Evolutionary conservation across 92 coral and sea anemone genomes (phyloP).

Genomic region (Desmophyllum pertusum): DNA sequence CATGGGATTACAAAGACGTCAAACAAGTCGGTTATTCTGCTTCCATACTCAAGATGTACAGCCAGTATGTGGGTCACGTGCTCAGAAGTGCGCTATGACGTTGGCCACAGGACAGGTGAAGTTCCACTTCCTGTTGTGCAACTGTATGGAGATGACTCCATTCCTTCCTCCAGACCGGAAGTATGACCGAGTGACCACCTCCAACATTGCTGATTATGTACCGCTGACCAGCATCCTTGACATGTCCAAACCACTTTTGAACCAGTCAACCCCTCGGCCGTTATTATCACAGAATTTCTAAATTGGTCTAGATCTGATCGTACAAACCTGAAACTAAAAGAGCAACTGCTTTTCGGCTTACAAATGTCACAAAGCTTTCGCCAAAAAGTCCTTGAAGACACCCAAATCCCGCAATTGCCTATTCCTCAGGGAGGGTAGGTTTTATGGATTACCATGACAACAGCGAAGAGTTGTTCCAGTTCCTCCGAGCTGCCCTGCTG

Average conservation of each 20-base stretch:
- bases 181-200: constrained; percentile 68
- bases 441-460: constrained; percentile 59
- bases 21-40: constrained; percentile 10
- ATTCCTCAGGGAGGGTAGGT: constrained; percentile 10
- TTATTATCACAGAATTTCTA: constrained; percentile 63
- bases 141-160: constrained; percentile 55
- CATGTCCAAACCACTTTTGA: constrained; percentile 43
- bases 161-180: constrained; percentile 37
- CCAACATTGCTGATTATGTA: constrained; percentile 66
- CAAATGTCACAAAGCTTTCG: constrained; percentile 18
- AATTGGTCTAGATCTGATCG: constrained; percentile 47
- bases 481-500: constrained; percentile 65
- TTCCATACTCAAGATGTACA: constrained; percentile 60
- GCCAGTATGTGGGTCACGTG: constrained; percentile 58
- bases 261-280: constrained; percentile 45
- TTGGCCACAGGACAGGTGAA: constrained; percentile 49
- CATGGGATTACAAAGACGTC: constrained; percentile 76
- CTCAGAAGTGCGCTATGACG: constrained; percentile 34
- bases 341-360: background rate
- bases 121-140: constrained; percentile 51
- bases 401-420: constrained; percentile 47
- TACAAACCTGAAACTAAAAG: constrained; percentile 3
- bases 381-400: constrained; percentile 54
- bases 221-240: constrained; percentile 41
- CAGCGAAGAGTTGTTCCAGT: constrained; percentile 50